Evolutionary conservation across 2,797 vertebrate species (phyloP).

Genomic region (Lithobates pipiens): DNA sequence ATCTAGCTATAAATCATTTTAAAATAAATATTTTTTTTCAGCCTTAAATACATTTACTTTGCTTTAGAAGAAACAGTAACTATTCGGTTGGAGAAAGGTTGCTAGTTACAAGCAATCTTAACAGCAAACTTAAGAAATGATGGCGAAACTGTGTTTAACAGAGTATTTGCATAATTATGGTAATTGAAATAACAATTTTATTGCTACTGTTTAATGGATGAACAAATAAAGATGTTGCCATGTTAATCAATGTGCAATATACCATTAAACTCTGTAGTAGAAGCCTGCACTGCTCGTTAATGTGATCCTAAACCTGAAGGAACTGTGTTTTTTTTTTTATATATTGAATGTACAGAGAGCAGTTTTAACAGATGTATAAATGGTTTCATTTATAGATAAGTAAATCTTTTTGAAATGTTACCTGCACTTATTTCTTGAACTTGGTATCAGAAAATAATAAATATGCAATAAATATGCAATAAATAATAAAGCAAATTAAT

Average conservation of each 20-base stretch:
- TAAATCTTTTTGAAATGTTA: background rate
- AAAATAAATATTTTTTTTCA: background rate
- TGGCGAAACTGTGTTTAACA: background rate
- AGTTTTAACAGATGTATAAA: background rate
- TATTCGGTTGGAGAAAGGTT: background rate
- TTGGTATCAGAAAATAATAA: no score
- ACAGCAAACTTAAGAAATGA: background rate
- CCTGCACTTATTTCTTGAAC: no score
- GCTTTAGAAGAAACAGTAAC: background rate
- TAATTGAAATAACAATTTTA: slow-evolving; percentile 8
- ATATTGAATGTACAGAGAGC: background rate
- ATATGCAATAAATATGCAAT: no score
- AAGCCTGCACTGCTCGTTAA: slow-evolving; percentile 4
- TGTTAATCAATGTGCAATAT: background rate
- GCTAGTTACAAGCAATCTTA: background rate
- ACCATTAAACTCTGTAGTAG: background rate
- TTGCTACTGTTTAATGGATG: slow-evolving; percentile 8
- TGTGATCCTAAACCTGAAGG: background rate
- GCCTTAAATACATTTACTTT: background rate
- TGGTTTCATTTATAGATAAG: background rate
- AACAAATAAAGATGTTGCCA: slow-evolving; percentile 11
- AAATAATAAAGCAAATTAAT: no score
- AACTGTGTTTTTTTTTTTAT: background rate
- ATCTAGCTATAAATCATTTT: no score
- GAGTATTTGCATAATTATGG: slow-evolving; percentile 23